Percentiles rank a stretch among this genome's conserved stretches.
Conservation (phyloP, 2,888 invertebrate species). For the Volucella inflata region DNA sequence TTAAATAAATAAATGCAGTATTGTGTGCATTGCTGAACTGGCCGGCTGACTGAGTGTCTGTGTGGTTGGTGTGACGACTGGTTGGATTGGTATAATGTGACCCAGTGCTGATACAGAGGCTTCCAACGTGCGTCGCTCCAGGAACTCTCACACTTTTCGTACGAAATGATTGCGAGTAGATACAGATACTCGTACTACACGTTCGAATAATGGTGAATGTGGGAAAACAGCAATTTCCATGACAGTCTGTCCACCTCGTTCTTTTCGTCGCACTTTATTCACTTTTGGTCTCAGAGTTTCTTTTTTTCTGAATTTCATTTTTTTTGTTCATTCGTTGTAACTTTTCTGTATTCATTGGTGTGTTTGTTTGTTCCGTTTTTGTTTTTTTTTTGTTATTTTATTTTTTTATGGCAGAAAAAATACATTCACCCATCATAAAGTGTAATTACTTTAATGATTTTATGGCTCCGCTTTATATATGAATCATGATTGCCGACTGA, state of each 20-base stretch:
- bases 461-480: constrained; percentile 77
- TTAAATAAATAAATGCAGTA: constrained; percentile 67
- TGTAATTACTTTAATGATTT: constrained; percentile 79
- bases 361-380: constrained; percentile 45
- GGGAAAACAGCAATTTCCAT: constrained; percentile 65
- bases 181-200: no score
- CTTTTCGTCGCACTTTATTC: constrained; percentile 50
- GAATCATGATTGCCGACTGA: constrained; percentile 75
- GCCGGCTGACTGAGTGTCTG: neutral
- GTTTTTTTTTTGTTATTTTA: constrained; percentile 42
- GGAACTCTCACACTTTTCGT: constrained; percentile 51
- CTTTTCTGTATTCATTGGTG: constrained; percentile 47
- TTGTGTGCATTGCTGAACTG: constrained; percentile 49
- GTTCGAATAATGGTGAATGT: constrained; percentile 60
- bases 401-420: constrained; percentile 65
- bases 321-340: constrained; percentile 23
- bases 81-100: constrained; percentile 14
- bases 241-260: constrained; percentile 57
- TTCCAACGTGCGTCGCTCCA: neutral
- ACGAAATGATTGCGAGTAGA: constrained; percentile 23
- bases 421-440: constrained; percentile 78
- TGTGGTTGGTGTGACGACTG: no score
- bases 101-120: constrained; percentile 37
- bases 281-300: constrained; percentile 27
- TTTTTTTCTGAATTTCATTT: neutral